A percentile compares a stretch with the other conserved stretches of the same genome.
Conservation (phyloP, 2,888 invertebrate species). For the Platerodrilus igneus region DNA sequence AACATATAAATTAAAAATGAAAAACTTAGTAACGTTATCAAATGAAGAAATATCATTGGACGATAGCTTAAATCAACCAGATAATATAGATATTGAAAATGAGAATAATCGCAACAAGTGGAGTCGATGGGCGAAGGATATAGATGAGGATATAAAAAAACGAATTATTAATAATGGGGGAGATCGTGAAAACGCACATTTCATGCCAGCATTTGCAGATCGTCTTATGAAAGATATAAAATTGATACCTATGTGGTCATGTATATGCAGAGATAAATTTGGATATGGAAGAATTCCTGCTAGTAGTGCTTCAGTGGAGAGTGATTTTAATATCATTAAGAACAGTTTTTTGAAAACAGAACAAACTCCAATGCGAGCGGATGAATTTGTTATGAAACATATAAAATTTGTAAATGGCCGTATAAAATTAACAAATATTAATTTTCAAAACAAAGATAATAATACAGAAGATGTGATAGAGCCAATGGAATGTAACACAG, state of each 20-base stretch:
- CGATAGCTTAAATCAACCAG: not conserved
- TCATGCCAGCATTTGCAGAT: constrained; percentile 5
- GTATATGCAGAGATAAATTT: constrained; percentile 7
- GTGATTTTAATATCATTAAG: constrained; percentile 10
- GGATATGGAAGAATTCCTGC: constrained; percentile 13
- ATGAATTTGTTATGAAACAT: constrained; percentile 8
- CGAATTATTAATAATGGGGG: not conserved
- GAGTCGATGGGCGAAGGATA: constrained; percentile 1
- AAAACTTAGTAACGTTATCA: not conserved
- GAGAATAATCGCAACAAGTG: not conserved
- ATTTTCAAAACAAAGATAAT: not conserved
- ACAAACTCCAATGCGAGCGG: not conserved
- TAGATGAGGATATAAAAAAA: not conserved
- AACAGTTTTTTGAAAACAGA: constrained; percentile 6
- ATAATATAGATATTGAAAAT: not conserved
- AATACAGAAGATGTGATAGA: not conserved
- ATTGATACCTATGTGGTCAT: constrained; percentile 10
- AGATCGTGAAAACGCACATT: constrained; percentile 9
- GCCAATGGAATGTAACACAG: not conserved
- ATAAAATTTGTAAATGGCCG: constrained; percentile 6
- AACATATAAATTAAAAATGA: constrained; percentile 5
- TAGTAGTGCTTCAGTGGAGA: constrained; percentile 12
- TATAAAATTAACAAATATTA: constrained; percentile 5
- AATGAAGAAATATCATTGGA: not conserved
- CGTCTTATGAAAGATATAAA: constrained; percentile 7